phyloP scores from a whole-genome alignment of 1,140 invertebrate genomes.

The Eurosta solidaginis region DNA sequence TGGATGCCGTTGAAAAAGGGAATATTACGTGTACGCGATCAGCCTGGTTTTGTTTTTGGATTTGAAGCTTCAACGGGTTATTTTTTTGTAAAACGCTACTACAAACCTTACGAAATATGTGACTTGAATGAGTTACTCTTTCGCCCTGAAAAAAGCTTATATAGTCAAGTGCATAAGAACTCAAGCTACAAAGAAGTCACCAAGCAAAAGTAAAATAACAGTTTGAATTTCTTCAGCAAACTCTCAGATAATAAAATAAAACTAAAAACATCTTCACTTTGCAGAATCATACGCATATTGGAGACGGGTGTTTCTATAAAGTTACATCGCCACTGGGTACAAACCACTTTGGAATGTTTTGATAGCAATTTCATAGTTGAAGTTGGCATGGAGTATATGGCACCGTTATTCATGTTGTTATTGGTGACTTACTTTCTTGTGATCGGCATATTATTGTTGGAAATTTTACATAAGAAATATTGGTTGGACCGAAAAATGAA shows the following conservation, averaged over 20 bases:
- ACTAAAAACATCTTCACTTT: too few relatives aligned
- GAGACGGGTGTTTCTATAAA: constrained; percentile 48
- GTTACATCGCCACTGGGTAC: constrained; percentile 43
- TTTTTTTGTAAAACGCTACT: constrained; percentile 43
- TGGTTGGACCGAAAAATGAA: neutral
- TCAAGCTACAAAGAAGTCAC: constrained; percentile 47
- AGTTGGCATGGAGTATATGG: constrained; percentile 56
- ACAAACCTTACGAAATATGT: constrained; percentile 51
- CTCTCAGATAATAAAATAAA: neutral
- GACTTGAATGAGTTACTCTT: constrained; percentile 49
- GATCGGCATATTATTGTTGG: constrained; percentile 36
- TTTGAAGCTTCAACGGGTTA: constrained; percentile 45
- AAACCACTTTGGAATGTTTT: constrained; percentile 45
- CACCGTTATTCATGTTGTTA: constrained; percentile 46
- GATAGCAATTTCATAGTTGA: constrained; percentile 50
- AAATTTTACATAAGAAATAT: constrained; percentile 30
- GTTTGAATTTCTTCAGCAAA: neutral
- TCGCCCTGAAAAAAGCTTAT: constrained; percentile 39
- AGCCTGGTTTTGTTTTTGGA: constrained; percentile 48
- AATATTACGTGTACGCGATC: constrained; percentile 41
- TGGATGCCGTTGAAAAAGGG: constrained; percentile 46
- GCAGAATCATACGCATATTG: constrained; percentile 41
- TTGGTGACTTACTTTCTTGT: constrained; percentile 41
- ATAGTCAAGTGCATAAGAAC: constrained; percentile 37
- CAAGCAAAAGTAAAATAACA: constrained; percentile 33